Percentiles rank a stretch among this genome's conserved stretches.
These are phyloP conservation scores for Dendrocopos noguchii DNA, from an alignment of 2,113 vertebrate genomes.

Conservation along the genomic window DNA sequence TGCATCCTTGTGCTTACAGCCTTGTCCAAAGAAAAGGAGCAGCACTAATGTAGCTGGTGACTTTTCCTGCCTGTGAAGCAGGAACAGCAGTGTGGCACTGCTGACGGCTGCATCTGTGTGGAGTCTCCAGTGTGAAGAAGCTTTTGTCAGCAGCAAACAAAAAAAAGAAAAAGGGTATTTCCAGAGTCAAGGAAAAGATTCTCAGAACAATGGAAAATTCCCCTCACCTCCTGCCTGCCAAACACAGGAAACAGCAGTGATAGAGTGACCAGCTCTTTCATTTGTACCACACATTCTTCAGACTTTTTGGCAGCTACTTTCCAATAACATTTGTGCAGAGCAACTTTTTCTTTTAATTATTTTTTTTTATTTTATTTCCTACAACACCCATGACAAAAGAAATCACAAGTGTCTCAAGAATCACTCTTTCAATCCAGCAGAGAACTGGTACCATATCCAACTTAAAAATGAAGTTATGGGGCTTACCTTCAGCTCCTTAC, in stretches of 20 bases:
- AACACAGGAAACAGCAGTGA: conserved; percentile 18
- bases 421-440: not conserved
- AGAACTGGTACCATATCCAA: not conserved
- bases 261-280: not conserved
- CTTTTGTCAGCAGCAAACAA: not conserved
- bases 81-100: not conserved
- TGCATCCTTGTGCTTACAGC: not conserved
- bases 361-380: not conserved
- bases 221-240: not conserved
- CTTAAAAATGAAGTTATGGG: not conserved
- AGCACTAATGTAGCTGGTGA: not conserved
- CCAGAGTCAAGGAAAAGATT: not conserved
- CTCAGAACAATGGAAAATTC: conserved; percentile 34
- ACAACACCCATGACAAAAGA: not conserved
- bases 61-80: not conserved
- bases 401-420: not conserved
- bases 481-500: not conserved
- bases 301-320: not conserved
- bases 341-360: not conserved
- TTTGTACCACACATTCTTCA: not conserved
- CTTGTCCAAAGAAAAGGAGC: not conserved
- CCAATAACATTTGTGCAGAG: not conserved
- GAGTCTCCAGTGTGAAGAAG: not conserved
- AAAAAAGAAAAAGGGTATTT: conserved; percentile 23
- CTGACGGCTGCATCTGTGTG: not conserved